A percentile compares a stretch with the other conserved stretches of the same genome.
phyloP scores from a whole-genome alignment of 1,140 invertebrate genomes.

The Magallana gigas region DNA sequence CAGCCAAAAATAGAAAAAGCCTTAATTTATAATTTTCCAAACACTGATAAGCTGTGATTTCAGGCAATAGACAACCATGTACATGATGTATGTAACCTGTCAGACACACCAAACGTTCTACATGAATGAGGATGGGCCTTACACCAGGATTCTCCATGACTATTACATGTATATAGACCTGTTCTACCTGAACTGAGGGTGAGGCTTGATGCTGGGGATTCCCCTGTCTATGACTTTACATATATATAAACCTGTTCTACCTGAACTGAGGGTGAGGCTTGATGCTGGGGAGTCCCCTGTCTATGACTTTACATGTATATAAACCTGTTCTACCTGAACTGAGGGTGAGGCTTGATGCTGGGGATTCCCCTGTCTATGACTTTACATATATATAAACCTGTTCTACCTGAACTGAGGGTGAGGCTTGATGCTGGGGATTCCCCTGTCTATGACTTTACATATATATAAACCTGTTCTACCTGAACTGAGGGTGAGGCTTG shows the following conservation, averaged over 20 bases:
- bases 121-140: not conserved
- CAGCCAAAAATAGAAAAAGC: too few species aligned
- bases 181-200: conserved; percentile 88
- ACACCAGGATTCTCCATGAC: not conserved
- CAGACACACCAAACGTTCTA: not conserved
- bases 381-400: not conserved
- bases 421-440: conserved; percentile 88
- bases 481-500: conserved; percentile 92
- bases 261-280: conserved; percentile 93
- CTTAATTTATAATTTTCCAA: too few species aligned
- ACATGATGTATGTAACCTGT: too few species aligned
- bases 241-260: conserved; percentile 63
- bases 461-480: conserved; percentile 70
- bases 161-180: too few species aligned
- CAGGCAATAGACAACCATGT: too few species aligned
- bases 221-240: conserved; percentile 83
- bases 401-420: conserved; percentile 90
- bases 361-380: conserved; percentile 86
- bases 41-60: too few species aligned
- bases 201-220: conserved; percentile 88
- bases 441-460: conserved; percentile 82
- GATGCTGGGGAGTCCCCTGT: conserved; percentile 87
- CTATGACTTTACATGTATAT: conserved; percentile 76
- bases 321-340: conserved; percentile 84
- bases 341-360: conserved; percentile 89